Evolutionary conservation across 2,113 vertebrate genomes (phyloP).

Genomic region (Arizona elegans): DNA sequence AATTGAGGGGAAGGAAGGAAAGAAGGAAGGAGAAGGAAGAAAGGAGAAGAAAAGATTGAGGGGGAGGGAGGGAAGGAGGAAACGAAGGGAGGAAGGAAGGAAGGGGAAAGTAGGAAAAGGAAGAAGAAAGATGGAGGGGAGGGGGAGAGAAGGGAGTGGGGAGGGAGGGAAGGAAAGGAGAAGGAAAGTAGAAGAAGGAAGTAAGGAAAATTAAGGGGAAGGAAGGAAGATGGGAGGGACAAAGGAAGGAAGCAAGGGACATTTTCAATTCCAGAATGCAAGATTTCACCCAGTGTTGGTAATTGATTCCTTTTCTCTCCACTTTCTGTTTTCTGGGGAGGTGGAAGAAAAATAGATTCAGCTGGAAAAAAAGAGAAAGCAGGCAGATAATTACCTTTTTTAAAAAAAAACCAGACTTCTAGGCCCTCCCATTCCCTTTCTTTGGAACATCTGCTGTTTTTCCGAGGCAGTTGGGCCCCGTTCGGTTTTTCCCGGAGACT

Average conservation of each 20-base stretch:
- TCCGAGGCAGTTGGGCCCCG: not conserved
- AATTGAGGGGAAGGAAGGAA: too few relatives aligned
- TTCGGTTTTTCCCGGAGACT: not conserved
- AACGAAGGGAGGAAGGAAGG: too few relatives aligned
- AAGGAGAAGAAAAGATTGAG: too few relatives aligned
- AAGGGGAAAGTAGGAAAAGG: too few relatives aligned
- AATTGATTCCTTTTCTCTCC: not conserved
- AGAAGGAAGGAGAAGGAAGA: too few relatives aligned
- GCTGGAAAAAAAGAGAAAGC: not conserved
- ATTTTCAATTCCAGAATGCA: not conserved
- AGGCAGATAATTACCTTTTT: not conserved
- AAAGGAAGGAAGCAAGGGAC: too few relatives aligned
- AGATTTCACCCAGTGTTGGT: not conserved
- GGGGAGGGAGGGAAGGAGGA: too few relatives aligned
- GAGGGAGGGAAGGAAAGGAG: too few relatives aligned
- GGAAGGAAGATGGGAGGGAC: not conserved
- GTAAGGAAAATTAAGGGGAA: not conserved
- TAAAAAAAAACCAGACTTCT: not conserved
- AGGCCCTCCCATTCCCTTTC: not conserved
- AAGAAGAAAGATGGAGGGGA: too few relatives aligned
- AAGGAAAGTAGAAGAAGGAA: not conserved
- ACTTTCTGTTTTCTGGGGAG: not conserved
- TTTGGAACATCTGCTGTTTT: not conserved
- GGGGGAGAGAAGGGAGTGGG: too few relatives aligned
- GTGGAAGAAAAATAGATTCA: not conserved